Evolutionary conservation across 2,888 invertebrate species (phyloP).

Genomic region (Hipparchia sbordonii): DNA sequence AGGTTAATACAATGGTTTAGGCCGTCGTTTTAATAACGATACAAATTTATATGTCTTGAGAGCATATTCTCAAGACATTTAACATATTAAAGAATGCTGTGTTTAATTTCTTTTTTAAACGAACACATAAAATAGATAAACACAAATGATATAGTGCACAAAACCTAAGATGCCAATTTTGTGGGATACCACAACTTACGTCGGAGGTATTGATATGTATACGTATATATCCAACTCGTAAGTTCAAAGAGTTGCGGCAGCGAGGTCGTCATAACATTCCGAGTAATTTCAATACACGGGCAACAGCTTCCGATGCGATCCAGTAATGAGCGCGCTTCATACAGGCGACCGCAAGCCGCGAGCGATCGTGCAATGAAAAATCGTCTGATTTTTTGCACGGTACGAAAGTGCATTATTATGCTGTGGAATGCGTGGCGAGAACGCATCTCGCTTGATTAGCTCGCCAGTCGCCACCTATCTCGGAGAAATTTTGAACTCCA

Average conservation of each 20-base stretch:
- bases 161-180: too few relatives aligned
- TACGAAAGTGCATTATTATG: conserved; percentile 51
- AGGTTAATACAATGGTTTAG: too few relatives aligned
- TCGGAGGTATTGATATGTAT: too few relatives aligned
- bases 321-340: conserved; percentile 24
- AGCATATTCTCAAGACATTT: too few relatives aligned
- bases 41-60: too few relatives aligned
- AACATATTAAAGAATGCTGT: too few relatives aligned
- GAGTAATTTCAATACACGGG: neutral
- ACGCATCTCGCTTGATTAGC: conserved; percentile 47
- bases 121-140: too few relatives aligned
- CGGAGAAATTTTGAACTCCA: conserved; percentile 31
- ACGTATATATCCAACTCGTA: too few relatives aligned
- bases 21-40: too few relatives aligned
- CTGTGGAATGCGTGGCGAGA: conserved; percentile 47
- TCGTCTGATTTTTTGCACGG: conserved; percentile 42
- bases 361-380: conserved; percentile 43
- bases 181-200: too few relatives aligned
- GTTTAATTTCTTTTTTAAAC: too few relatives aligned
- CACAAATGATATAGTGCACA: too few relatives aligned
- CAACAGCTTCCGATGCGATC: conserved; percentile 12
- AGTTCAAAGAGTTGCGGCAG: neutral
- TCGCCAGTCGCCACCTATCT: conserved; percentile 35
- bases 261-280: neutral
- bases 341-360: conserved; percentile 34